A percentile compares a stretch with the other conserved stretches of the same genome.
Evolutionary conservation across 2,888 invertebrate genomes (phyloP).

Genomic region (Mesopsocus fuscifrons): DNA sequence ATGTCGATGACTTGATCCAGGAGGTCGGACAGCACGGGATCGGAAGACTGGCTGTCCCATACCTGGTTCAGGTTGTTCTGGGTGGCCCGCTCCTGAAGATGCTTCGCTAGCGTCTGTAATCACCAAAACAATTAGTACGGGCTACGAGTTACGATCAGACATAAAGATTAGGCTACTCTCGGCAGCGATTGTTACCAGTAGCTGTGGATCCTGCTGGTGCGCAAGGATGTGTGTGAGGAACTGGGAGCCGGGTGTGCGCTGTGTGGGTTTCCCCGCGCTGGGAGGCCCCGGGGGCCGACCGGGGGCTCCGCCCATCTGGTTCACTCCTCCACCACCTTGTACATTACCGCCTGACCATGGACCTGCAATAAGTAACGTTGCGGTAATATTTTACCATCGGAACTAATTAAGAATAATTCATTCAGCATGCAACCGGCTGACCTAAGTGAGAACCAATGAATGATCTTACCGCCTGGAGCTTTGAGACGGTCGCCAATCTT

Average conservation of each 20-base stretch:
- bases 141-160: conserved; percentile 1
- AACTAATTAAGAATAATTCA: conserved; percentile 14
- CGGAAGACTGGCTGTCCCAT: conserved; percentile 32
- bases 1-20: conserved; percentile 71
- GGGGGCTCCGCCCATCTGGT: not conserved
- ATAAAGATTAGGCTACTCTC: too few species aligned
- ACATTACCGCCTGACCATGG: conserved; percentile 17
- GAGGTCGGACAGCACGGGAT: conserved; percentile 61
- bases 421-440: too few species aligned
- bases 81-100: conserved; percentile 18
- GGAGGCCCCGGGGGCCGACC: conserved; percentile 6
- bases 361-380: conserved; percentile 6
- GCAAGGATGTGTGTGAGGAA: conserved; percentile 1
- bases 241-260: conserved; percentile 4
- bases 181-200: too few species aligned
- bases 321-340: conserved; percentile 14
- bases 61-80: conserved; percentile 15
- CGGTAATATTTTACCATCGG: conserved; percentile 20
- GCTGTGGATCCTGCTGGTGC: conserved; percentile 12
- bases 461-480: conserved; percentile 13
- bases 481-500: conserved; percentile 21
- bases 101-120: conserved; percentile 21
- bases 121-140: conserved; percentile 5
- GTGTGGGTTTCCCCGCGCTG: not conserved
- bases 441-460: too few species aligned